Percentiles rank a stretch among this genome's conserved stretches.
phyloP scores from a whole-genome alignment of 2,113 vertebrate species.

The Xenus cinereus region DNA sequence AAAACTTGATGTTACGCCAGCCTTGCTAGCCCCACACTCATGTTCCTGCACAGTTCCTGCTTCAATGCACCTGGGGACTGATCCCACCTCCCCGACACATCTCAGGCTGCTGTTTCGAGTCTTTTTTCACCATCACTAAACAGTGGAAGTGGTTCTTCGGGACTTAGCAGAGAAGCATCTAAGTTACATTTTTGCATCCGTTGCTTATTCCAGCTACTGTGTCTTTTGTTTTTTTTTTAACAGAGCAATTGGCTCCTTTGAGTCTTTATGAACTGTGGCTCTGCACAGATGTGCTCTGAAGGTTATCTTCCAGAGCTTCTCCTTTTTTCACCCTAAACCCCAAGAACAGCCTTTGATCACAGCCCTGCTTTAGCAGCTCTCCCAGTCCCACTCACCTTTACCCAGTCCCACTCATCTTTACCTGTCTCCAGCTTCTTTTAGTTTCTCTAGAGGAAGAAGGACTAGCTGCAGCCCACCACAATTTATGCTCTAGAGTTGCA shows the following conservation, averaged over 20 bases:
- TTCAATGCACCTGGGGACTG: neutral
- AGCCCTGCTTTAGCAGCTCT: neutral
- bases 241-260: neutral
- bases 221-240: neutral
- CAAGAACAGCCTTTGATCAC: neutral
- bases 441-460: neutral
- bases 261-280: neutral
- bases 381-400: neutral
- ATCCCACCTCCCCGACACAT: neutral
- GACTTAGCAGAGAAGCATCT: neutral
- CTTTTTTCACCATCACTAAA: neutral
- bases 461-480: neutral
- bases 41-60: neutral
- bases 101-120: neutral
- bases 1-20: slow-evolving; percentile 69
- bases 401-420: neutral
- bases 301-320: neutral
- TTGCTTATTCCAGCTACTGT: neutral
- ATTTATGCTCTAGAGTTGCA: neutral
- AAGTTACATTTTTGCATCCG: neutral
- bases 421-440: neutral
- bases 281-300: neutral
- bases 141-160: neutral
- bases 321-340: neutral
- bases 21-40: neutral